phyloP scores from a whole-genome alignment of 2,888 invertebrate genomes.

The Ectropis crepuscularia region DNA sequence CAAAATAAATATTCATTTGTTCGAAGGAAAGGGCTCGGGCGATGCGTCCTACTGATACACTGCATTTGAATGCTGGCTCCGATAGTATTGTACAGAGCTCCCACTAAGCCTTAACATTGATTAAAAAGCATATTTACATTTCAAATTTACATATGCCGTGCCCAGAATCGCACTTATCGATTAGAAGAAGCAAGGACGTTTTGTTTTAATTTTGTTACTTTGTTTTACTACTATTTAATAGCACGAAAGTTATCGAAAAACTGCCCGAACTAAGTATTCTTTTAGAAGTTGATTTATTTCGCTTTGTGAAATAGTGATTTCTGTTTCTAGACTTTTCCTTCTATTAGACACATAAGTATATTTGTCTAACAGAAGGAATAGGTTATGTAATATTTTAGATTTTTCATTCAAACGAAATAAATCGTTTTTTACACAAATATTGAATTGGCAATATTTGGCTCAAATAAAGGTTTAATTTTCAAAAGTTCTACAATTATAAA shows the following conservation, averaged over 20 bases:
- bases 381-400: too few species aligned
- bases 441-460: too few species aligned
- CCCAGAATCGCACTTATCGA: constrained; percentile 77
- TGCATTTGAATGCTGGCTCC: constrained; percentile 72
- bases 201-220: constrained; percentile 50
- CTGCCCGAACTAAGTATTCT: background rate
- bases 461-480: too few species aligned
- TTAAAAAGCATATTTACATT: constrained; percentile 79
- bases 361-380: too few species aligned
- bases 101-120: constrained; percentile 70
- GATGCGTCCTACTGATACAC: constrained; percentile 72
- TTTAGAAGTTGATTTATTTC: background rate
- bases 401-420: too few species aligned
- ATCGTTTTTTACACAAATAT: too few species aligned
- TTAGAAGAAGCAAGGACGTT: constrained; percentile 57
- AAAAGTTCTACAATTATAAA: too few species aligned
- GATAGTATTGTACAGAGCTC: constrained; percentile 74
- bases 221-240: constrained; percentile 32
- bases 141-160: constrained; percentile 79
- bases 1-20: constrained; percentile 80
- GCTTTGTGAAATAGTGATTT: too few species aligned
- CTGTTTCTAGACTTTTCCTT: too few species aligned
- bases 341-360: too few species aligned
- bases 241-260: background rate
- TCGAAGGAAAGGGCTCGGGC: constrained; percentile 54